Percentiles rank a stretch among this genome's conserved stretches.
These are phyloP conservation scores for Rattus rattus DNA, from an alignment of 2,113 vertebrate genomes.

Conservation along the genomic window DNA sequence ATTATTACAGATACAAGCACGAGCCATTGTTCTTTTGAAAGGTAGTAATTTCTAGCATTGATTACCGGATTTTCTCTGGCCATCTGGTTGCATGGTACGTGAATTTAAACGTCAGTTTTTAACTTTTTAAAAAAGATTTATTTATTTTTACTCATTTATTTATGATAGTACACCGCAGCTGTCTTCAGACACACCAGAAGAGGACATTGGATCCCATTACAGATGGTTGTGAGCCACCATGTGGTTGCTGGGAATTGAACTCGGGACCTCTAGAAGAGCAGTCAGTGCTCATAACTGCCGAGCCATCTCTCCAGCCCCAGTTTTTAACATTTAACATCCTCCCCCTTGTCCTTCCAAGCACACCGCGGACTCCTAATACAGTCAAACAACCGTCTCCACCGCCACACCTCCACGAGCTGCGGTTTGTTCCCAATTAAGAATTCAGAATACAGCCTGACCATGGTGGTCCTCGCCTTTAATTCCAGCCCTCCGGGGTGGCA, in stretches of 20 bases:
- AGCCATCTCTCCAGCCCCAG: neutral
- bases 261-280: too few relatives aligned
- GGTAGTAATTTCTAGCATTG: neutral
- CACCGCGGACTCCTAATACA: neutral
- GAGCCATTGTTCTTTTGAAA: neutral
- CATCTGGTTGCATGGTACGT: neutral
- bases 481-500: neutral
- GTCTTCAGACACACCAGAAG: too few relatives aligned
- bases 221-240: too few relatives aligned
- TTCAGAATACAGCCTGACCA: neutral
- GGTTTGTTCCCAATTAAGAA: neutral
- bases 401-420: neutral
- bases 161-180: too few relatives aligned
- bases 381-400: neutral
- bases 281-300: too few relatives aligned
- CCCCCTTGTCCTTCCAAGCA: too few relatives aligned
- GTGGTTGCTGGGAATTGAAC: too few relatives aligned
- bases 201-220: too few relatives aligned
- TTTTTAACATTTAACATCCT: constrained; percentile 18
- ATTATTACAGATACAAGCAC: neutral
- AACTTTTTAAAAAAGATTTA: neutral
- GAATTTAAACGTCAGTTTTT: constrained; percentile 22
- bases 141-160: too few relatives aligned
- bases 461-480: neutral
- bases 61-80: constrained; percentile 1